Evolutionary conservation across 2,797 vertebrate genomes (phyloP).

Genomic region (Anolis apletophallus): DNA sequence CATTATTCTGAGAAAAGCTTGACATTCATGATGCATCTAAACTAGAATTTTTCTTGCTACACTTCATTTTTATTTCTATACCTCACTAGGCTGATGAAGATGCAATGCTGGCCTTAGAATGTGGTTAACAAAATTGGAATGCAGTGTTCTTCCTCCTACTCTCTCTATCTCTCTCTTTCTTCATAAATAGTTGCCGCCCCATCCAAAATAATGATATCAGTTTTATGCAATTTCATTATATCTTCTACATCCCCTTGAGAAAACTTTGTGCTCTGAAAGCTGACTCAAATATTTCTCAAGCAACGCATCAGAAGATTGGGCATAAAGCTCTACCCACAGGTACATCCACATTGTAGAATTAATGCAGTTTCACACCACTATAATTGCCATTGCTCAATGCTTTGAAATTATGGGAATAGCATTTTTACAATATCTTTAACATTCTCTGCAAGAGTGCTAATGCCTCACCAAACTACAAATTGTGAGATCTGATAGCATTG

Average conservation of each 20-base stretch:
- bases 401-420: no score
- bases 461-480: no score
- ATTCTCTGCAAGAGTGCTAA: no score
- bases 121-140: neutral
- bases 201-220: neutral
- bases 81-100: neutral
- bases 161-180: no score
- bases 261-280: neutral
- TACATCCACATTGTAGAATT: no score
- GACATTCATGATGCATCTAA: slow-evolving; percentile 21
- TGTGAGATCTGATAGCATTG: no score
- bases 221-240: neutral
- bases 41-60: neutral
- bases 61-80: neutral
- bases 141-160: neutral
- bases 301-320: no score
- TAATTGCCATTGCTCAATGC: no score
- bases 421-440: no score
- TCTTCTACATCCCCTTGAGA: neutral
- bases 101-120: neutral
- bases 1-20: slow-evolving; percentile 30
- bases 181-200: neutral
- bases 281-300: neutral
- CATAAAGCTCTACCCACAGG: no score
- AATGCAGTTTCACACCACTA: no score